These are phyloP conservation scores for Otis tarda DNA, from an alignment of 2,113 vertebrate species.

Conservation along the genomic window DNA sequence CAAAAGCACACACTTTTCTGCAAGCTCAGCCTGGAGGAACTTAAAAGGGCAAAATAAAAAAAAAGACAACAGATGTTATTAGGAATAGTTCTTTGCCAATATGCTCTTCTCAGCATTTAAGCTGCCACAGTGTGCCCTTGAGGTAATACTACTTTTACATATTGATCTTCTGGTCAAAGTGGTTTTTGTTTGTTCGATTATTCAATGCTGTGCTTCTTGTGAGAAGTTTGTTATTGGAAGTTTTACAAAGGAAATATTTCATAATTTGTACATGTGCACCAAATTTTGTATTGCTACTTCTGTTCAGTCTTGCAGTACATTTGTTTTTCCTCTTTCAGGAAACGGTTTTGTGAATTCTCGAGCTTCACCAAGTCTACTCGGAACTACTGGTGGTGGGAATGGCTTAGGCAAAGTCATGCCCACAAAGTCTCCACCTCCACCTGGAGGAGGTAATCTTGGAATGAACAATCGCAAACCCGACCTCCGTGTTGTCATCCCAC, in stretches of 20 bases:
- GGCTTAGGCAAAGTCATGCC: slow-evolving; percentile 94
- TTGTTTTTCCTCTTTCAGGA: slow-evolving; percentile 73
- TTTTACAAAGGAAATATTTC: neutral
- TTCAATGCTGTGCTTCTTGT: neutral
- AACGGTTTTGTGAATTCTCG: slow-evolving; percentile 95
- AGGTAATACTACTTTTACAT: neutral
- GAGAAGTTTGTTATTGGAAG: neutral
- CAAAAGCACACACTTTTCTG: neutral
- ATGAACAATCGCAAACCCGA: slow-evolving; percentile 95
- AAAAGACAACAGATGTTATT: neutral
- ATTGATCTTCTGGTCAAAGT: slow-evolving; percentile 20
- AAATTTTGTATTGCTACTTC: neutral
- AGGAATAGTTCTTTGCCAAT: slow-evolving; percentile 1
- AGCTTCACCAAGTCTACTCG: slow-evolving; percentile 90
- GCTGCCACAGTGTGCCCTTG: slow-evolving; percentile 8
- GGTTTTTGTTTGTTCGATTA: neutral
- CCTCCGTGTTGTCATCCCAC: slow-evolving; percentile 96
- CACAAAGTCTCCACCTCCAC: slow-evolving; percentile 94
- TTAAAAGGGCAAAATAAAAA: slow-evolving; percentile 11
- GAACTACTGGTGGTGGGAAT: slow-evolving; percentile 87
- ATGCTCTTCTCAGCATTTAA: neutral
- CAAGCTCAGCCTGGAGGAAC: slow-evolving; percentile 24
- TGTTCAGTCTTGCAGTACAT: neutral
- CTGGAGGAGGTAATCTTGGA: slow-evolving; percentile 88
- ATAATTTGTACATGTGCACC: neutral